Base-by-base conservation (phyloP, 2,797 vertebrate genomes). In the Scolopax bukidnonensis region DNA sequence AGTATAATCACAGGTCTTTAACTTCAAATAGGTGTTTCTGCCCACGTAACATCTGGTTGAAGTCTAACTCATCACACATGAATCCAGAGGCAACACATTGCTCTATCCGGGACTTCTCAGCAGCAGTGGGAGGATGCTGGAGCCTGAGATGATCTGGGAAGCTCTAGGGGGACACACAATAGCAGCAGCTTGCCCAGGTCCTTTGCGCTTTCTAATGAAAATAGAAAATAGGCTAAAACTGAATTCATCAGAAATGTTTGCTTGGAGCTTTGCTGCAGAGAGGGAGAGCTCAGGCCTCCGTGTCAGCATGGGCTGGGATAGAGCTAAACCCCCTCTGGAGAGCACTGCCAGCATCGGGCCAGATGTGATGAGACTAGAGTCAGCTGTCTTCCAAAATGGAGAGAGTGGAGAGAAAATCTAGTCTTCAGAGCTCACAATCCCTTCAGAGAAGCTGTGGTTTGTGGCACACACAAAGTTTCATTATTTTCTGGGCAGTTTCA, bases 21-120 rank as follows among this genome's bases (percentile, higher is more conserved):
- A 45, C 95, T 95, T 57, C 90, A 21, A 41, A 64, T 75, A 77
- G 77, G 94, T 96, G 77, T 79, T 94, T 69, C 97, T 97, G 97
- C 98, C 97, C 97, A 97, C 96, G 28, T 86, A 97, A 96, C 97
- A 97, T 96, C 97, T 97, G 97, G 95, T 4, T 89, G 73, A 85
- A 57, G 82, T 92, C 87, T 73, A 83, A 78, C 82, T 90, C 84
- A 0, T 92, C 91, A 13, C 83, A 64, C 57, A 24, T 1, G 54
- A 57, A 54, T 2, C 30, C 28, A 56, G 84, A 94, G 79, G 83
- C 67, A 84, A 45, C 89, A 60, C 47, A 73, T 38, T 11, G 10
- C 63, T 78, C 30, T 19, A 10, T 27, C 43, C 51, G 48, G 64
- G 76, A n/a, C 41, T n/a, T 63, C 6, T 4, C 24, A n/a, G 91